Base-by-base conservation (phyloP, 2,113 vertebrate species). In the Numenius arquata region DNA sequence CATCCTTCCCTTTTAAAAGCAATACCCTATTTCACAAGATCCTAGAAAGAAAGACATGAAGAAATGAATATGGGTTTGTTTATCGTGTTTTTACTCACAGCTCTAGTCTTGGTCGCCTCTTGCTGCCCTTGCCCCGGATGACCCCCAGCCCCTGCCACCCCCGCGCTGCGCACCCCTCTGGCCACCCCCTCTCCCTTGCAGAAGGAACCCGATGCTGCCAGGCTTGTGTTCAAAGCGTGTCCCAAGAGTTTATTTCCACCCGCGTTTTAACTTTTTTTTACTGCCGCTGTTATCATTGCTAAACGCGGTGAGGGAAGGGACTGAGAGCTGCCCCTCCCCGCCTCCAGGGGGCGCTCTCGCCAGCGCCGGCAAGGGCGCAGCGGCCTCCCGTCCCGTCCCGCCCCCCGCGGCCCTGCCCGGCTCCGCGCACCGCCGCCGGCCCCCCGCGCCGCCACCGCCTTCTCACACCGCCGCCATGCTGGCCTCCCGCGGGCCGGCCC, bases 81-180 rank as follows among this genome's bases (percentile, higher is more conserved):
- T 20, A 25, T 12, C 36, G 4, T 25, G 0, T 7, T 38, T 52
- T 23, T 29, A 29, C 18, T 8, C 10, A 13, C 11, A 15, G 58
- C 25, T 34, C 2, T 5, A 6, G 19, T 5, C 18, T 17, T 19
- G 1, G 8, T 6, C 13, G 18, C 41, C 9, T 18, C 26, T 21
- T 36, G 2, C 25, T 1, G 20, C 48, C n/a, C 16, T 16, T 40
- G 61, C 36, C 36, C 7, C 8, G 16, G 52, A 16, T 53, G 52
- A 53, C 52, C 52, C 11, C 11, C 36, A 7, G n/a, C 58, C n/a
- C 34, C 34, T 23, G 25, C 38, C 15, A 1, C 3, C 2, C 22
- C 62, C 4, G 1, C 40, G 25, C n/a, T 18, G 21, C 0, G 3
- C 1, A 2, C 27, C 2, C 30, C 43, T 9, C 13, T 2, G 26